phyloP scores from a whole-genome alignment of 1,140 invertebrate genomes.

The Phenacoccus solenopsis region DNA sequence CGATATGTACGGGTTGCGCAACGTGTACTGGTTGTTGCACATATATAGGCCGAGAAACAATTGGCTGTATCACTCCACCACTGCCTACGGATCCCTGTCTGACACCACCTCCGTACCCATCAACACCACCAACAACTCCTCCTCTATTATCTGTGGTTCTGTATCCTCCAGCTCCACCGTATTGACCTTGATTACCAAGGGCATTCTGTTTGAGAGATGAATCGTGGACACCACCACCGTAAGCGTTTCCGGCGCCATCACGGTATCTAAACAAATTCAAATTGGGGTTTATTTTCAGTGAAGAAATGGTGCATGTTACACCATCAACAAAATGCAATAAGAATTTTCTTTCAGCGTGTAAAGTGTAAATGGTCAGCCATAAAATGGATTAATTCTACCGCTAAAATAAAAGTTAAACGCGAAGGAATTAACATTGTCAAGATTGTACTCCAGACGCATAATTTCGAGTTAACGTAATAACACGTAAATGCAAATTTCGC shows the following conservation, averaged over 20 bases:
- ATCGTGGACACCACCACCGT: constrained; percentile 27
- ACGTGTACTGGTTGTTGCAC: not conserved
- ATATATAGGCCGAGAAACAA: not conserved
- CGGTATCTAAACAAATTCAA: constrained; percentile 21
- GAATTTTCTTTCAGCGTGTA: too few relatives aligned
- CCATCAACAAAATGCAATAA: too few relatives aligned
- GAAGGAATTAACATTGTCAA: not conserved
- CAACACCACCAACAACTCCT: not conserved
- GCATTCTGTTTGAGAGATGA: constrained; percentile 25
- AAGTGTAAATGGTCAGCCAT: too few relatives aligned
- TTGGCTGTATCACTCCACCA: not conserved
- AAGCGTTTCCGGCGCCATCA: constrained; percentile 26
- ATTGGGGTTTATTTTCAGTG: too few relatives aligned
- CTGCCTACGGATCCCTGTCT: not conserved
- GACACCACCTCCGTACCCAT: not conserved
- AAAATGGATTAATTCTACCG: not conserved
- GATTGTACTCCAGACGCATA: not conserved
- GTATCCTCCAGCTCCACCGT: constrained; percentile 23
- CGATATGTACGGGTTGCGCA: not conserved
- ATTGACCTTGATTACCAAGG: constrained; percentile 25
- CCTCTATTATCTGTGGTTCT: constrained; percentile 7
- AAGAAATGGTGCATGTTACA: not conserved
- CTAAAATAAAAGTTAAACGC: not conserved
- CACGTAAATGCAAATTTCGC: too few relatives aligned
- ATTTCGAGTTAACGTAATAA: too few relatives aligned